These are phyloP conservation scores for Acyrthosiphon pisum DNA, from an alignment of 1,140 invertebrate species.

Conservation along the genomic window DNA sequence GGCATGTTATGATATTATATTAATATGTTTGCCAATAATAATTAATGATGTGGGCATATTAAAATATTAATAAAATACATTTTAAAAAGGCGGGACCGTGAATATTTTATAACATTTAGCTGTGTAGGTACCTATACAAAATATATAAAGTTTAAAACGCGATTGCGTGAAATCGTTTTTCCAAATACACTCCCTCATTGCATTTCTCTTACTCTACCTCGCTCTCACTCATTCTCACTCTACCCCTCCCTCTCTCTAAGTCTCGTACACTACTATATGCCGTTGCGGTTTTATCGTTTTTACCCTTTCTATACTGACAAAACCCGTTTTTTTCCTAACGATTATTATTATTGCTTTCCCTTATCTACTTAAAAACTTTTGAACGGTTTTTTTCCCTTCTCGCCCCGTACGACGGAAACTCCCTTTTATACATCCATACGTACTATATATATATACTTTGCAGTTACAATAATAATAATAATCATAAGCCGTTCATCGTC, in stretches of 20 bases:
- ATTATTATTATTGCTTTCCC: slow-evolving; percentile 55
- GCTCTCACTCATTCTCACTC: too few species aligned
- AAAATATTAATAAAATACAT: background rate
- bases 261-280: background rate
- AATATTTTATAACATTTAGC: background rate
- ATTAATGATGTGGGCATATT: background rate
- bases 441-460: background rate
- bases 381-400: slow-evolving; percentile 17
- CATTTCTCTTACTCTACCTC: background rate
- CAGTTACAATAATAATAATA: slow-evolving; percentile 36
- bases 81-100: background rate
- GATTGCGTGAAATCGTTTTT: slow-evolving; percentile 42
- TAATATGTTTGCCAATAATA: background rate
- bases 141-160: background rate
- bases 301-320: slow-evolving; percentile 12
- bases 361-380: slow-evolving; percentile 57
- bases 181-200: background rate
- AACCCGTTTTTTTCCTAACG: slow-evolving; percentile 29
- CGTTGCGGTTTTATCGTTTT: slow-evolving; percentile 56
- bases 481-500: slow-evolving; percentile 45
- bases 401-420: background rate
- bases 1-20: background rate
- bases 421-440: background rate
- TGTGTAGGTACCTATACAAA: background rate
- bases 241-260: background rate